Percentiles rank a stretch among this genome's conserved stretches.
Evolutionary conservation across 1,140 invertebrate species (phyloP).

Genomic region (Drosophila sproati): DNA sequence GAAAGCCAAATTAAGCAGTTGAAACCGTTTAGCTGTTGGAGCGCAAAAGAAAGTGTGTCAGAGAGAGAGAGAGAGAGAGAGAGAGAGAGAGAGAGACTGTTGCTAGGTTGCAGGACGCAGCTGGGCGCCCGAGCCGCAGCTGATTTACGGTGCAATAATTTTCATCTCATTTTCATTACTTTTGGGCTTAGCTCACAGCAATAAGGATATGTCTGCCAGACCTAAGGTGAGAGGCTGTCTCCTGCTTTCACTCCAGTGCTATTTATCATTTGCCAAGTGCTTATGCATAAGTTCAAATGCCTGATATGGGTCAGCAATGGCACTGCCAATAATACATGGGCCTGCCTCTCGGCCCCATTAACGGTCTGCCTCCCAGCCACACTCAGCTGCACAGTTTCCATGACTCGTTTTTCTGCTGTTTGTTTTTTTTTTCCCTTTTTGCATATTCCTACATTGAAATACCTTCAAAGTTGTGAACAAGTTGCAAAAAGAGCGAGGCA

Average conservation of each 20-base stretch:
- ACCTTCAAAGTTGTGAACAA: conserved; percentile 68
- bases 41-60: background rate
- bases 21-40: conserved; percentile 66
- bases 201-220: conserved; percentile 3
- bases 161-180: conserved; percentile 81
- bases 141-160: conserved; percentile 83
- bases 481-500: conserved; percentile 50
- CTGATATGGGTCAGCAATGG: conserved; percentile 19
- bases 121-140: conserved; percentile 57
- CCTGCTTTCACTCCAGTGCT: conserved; percentile 55
- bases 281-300: conserved; percentile 50
- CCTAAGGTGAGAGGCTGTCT: conserved; percentile 52
- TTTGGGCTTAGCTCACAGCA: conserved; percentile 49
- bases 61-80: background rate
- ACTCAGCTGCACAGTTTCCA: conserved; percentile 63
- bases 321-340: conserved; percentile 30
- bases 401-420: conserved; percentile 22
- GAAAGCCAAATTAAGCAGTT: conserved; percentile 82
- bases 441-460: conserved; percentile 23
- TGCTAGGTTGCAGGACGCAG: conserved; percentile 42
- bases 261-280: conserved; percentile 71
- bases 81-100: conserved; percentile 2
- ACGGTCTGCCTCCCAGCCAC: background rate
- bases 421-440: conserved; percentile 17
- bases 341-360: conserved; percentile 3